A percentile compares a stretch with the other conserved stretches of the same genome.
Conservation (phyloP, 35 echinoderm and acorn worm genomes). For the Eucidaris tribuloides region DNA sequence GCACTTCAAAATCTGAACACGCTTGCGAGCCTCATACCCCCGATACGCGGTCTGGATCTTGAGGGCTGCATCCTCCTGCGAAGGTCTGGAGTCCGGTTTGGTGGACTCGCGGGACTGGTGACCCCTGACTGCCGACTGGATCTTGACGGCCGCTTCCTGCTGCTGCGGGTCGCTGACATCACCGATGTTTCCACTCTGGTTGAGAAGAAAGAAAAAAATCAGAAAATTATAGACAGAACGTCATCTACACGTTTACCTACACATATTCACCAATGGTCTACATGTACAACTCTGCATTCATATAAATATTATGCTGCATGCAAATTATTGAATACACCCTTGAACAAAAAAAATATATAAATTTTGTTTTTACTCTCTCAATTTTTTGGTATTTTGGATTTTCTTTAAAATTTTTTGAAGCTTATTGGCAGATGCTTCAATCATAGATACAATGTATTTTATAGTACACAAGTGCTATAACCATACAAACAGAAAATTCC, state of each 20-base stretch:
- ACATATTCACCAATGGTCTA: no score
- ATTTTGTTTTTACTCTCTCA: no score
- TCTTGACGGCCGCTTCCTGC: slow-evolving; percentile 83
- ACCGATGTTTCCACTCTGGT: slow-evolving; percentile 83
- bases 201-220: background rate
- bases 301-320: no score
- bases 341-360: no score
- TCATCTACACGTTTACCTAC: background rate
- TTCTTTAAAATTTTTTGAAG: no score
- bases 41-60: slow-evolving; percentile 77
- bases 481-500: no score
- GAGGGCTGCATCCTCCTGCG: slow-evolving; percentile 58
- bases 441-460: no score
- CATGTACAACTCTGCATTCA: background rate
- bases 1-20: slow-evolving; percentile 83
- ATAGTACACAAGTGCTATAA: no score
- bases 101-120: slow-evolving; percentile 68
- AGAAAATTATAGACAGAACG: background rate
- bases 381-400: no score
- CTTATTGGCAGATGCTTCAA: no score
- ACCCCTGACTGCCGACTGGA: slow-evolving; percentile 84
- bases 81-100: background rate
- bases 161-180: slow-evolving; percentile 95
- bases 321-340: no score
- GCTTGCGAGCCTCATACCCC: slow-evolving; percentile 89